Conservation (phyloP, 2,797 vertebrate species). For the Alca torda region DNA sequence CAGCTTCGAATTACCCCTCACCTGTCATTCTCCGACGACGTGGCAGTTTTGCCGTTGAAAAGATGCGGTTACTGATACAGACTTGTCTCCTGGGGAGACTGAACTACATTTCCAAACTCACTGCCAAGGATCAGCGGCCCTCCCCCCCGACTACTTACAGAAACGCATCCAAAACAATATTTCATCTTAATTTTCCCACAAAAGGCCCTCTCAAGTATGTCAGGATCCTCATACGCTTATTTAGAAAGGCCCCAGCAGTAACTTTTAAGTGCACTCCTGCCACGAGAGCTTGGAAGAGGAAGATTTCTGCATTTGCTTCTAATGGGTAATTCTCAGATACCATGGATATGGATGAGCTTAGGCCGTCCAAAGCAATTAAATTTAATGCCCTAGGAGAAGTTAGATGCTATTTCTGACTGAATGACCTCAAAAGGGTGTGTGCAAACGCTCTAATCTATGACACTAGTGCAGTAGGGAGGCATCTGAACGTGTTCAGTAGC, state of each 20-base stretch:
- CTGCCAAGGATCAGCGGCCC: not conserved
- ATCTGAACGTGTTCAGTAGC: not conserved
- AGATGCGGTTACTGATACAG: not conserved
- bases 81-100: not conserved
- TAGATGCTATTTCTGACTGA: constrained; percentile 38
- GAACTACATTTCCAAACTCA: not conserved
- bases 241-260: not conserved
- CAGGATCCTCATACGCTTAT: not conserved
- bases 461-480: not conserved
- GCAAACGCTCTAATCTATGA: not conserved
- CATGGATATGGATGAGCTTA: not conserved
- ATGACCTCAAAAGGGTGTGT: constrained; percentile 19
- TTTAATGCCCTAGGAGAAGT: not conserved
- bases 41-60: not conserved
- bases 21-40: not conserved
- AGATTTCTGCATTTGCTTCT: constrained; percentile 5
- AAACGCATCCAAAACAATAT: not conserved
- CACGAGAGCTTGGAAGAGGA: not conserved
- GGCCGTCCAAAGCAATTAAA: not conserved
- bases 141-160: not conserved
- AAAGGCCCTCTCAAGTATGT: not conserved
- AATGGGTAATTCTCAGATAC: not conserved
- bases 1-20: not conserved
- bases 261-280: not conserved
- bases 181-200: not conserved